phyloP scores from a whole-genome alignment of 2,113 vertebrate species.

The Zapus hudsonius region DNA sequence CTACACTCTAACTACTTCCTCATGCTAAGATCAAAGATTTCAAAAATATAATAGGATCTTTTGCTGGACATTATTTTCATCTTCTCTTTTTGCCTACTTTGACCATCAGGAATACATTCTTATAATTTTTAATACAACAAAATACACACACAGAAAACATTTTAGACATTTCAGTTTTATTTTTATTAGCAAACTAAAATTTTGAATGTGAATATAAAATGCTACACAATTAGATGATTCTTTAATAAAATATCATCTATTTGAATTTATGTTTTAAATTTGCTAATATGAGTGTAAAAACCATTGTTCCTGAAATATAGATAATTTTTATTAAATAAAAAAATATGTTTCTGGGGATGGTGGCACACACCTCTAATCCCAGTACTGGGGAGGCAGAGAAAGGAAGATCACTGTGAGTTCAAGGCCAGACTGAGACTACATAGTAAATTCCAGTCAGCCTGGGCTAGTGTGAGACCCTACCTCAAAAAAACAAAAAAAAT shows the following conservation, averaged over 20 bases:
- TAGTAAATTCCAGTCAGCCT: no score
- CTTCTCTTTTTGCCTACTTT: not conserved
- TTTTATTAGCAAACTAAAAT: constrained; percentile 58
- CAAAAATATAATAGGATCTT: constrained; percentile 60
- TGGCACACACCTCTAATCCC: not conserved
- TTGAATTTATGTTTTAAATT: constrained; percentile 21
- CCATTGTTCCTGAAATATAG: not conserved
- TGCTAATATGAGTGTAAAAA: not conserved
- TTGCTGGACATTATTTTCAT: constrained; percentile 36
- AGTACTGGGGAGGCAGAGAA: no score
- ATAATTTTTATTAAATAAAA: not conserved
- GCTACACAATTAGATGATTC: constrained; percentile 14
- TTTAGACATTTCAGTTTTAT: constrained; percentile 46
- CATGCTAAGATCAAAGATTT: constrained; percentile 60
- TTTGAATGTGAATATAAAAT: constrained; percentile 49
- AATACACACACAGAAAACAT: not conserved
- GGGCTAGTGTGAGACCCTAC: no score
- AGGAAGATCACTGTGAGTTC: no score
- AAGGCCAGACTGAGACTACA: no score
- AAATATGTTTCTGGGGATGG: not conserved
- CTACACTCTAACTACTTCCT: constrained; percentile 44
- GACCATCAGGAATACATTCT: constrained; percentile 23
- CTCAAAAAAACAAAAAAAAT: no score
- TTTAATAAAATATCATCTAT: constrained; percentile 45
- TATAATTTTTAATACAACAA: not conserved